Percentiles rank a stretch among this genome's conserved stretches.
phyloP scores from a whole-genome alignment of 2,797 vertebrate genomes.

The Gallinago solitaria region DNA sequence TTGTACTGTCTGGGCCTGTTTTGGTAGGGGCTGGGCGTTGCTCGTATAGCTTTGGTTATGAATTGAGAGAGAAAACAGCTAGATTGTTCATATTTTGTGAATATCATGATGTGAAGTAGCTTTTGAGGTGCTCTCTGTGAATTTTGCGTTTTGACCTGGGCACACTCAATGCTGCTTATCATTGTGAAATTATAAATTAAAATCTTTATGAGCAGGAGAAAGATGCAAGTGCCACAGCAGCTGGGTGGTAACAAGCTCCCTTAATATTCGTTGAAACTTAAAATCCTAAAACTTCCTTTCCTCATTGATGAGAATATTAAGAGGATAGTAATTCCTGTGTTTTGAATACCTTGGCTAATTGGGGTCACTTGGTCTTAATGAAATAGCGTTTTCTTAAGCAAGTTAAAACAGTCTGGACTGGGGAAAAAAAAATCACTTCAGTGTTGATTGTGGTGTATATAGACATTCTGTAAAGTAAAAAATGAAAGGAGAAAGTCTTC shows the following conservation, averaged over 20 bases:
- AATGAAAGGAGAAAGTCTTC: not conserved
- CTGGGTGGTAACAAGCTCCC: not conserved
- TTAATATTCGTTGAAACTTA: not conserved
- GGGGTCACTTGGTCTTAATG: not conserved
- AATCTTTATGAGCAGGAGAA: not conserved
- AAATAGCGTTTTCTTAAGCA: too few relatives aligned
- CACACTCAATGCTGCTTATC: rapidly evolving
- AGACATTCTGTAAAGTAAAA: not conserved
- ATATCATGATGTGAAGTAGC: not conserved
- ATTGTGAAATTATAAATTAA: not conserved
- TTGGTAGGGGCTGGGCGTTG: not conserved
- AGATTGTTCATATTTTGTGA: rapidly evolving
- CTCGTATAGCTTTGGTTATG: not conserved
- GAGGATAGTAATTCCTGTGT: not conserved
- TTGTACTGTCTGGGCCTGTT: not conserved
- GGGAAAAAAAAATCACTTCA: not conserved
- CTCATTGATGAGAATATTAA: not conserved
- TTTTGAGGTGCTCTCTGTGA: not conserved
- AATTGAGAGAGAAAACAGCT: rapidly evolving
- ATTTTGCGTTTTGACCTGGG: not conserved
- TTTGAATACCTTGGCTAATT: not conserved
- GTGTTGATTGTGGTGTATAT: not conserved
- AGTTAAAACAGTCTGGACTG: not conserved
- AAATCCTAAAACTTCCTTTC: too few relatives aligned
- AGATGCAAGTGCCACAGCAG: not conserved